Percentiles rank a stretch among this genome's conserved stretches.
Evolutionary conservation across 2,888 invertebrate species (phyloP).

Genomic region (Stratiomys singularior): DNA sequence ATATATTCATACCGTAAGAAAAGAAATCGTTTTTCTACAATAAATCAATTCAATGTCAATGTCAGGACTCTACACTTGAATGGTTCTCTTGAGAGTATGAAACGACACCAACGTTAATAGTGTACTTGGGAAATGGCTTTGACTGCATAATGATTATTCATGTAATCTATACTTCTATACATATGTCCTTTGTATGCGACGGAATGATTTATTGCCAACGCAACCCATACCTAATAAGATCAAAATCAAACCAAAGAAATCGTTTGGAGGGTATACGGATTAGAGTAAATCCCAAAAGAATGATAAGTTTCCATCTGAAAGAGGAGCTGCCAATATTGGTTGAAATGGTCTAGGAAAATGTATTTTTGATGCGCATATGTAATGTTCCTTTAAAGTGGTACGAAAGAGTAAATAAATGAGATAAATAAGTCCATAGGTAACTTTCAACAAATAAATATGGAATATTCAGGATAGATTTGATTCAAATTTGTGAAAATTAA

Average conservation of each 20-base stretch:
- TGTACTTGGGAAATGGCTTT: no score
- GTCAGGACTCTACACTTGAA: neutral
- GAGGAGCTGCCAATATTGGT: no score
- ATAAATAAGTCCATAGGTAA: no score
- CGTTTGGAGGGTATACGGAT: neutral
- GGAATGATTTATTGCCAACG: neutral
- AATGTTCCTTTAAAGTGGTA: no score
- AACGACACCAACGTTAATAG: no score
- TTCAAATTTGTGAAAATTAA: no score
- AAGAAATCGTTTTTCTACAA: neutral
- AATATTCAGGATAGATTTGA: no score
- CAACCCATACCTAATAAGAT: neutral
- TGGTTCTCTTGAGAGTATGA: neutral
- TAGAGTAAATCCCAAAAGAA: neutral
- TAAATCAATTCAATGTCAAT: slow-evolving; percentile 21
- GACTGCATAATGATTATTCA: neutral
- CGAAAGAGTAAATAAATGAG: no score
- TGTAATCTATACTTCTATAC: neutral
- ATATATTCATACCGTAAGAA: neutral
- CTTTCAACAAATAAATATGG: no score
- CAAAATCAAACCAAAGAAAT: neutral
- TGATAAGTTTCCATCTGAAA: neutral
- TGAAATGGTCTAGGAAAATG: no score
- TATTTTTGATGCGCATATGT: no score
- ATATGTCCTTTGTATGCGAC: slow-evolving; percentile 3